phyloP scores from a whole-genome alignment of 2,888 invertebrate genomes.

The Drosophila limbata region DNA sequence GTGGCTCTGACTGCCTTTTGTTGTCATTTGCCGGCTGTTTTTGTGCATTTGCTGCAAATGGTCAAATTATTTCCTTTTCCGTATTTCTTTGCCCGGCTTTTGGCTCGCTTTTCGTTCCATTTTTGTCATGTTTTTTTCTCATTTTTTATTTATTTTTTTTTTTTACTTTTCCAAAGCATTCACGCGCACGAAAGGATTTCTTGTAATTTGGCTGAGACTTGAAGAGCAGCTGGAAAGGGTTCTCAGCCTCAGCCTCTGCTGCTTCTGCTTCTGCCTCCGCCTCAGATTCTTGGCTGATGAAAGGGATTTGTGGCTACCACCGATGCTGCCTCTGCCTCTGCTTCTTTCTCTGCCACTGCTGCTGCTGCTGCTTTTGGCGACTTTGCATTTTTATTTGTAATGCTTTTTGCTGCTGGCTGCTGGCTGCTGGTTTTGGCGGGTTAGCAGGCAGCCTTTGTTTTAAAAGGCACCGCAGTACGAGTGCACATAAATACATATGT shows the following conservation, averaged over 20 bases:
- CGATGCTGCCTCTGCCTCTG: constrained; percentile 10
- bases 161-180: constrained; percentile 74
- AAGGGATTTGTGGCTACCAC: constrained; percentile 72
- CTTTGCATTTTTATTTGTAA: constrained; percentile 78
- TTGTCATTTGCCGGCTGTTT: constrained; percentile 67
- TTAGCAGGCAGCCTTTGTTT: constrained; percentile 72
- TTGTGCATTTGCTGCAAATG: constrained; percentile 70
- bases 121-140: constrained; percentile 47
- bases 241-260: constrained; percentile 35
- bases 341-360: not conserved
- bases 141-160: constrained; percentile 59
- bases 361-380: constrained; percentile 72
- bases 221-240: constrained; percentile 74
- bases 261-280: constrained; percentile 11
- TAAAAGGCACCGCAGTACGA: constrained; percentile 54
- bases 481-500: constrained; percentile 54
- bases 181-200: constrained; percentile 84
- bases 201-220: constrained; percentile 81
- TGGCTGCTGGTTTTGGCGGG: constrained; percentile 66
- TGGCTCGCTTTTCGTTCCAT: constrained; percentile 51
- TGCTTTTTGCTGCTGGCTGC: constrained; percentile 46
- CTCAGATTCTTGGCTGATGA: constrained; percentile 60
- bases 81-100: constrained; percentile 66
- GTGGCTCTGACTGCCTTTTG: constrained; percentile 63
- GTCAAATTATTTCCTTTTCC: constrained; percentile 82